A percentile compares a stretch with the other conserved stretches of the same genome.
These are phyloP conservation scores for Clunio marinus DNA, from an alignment of 2,888 invertebrate species.

Conservation along the genomic window DNA sequence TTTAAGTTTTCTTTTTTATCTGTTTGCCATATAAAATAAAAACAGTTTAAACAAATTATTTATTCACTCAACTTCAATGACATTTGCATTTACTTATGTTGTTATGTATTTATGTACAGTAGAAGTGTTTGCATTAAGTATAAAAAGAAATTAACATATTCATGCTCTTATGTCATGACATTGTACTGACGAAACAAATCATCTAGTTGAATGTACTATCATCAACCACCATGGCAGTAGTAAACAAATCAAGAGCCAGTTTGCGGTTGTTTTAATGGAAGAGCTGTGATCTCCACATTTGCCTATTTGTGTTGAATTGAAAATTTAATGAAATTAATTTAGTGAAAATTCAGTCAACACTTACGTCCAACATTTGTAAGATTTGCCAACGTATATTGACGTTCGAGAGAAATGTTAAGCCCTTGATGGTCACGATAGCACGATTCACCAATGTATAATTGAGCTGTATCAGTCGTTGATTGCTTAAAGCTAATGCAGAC, in stretches of 20 bases:
- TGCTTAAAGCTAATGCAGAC: conserved; percentile 50
- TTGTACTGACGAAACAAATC: conserved; percentile 23
- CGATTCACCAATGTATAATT: conserved; percentile 50
- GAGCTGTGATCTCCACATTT: conserved; percentile 43
- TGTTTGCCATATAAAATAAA: conserved; percentile 30
- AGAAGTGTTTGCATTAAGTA: background rate
- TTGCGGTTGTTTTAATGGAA: conserved; percentile 35
- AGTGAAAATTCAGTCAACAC: background rate
- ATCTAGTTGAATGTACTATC: conserved; percentile 1
- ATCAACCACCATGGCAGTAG: conserved; percentile 16
- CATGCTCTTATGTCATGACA: background rate
- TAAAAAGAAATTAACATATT: conserved; percentile 9
- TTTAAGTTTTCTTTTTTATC: too few relatives aligned
- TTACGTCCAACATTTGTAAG: conserved; percentile 49
- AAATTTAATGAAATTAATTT: conserved; percentile 8
- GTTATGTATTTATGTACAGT: conserved; percentile 1
- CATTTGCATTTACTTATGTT: background rate
- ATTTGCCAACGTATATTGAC: conserved; percentile 50
- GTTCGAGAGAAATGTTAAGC: conserved; percentile 46
- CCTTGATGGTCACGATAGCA: conserved; percentile 48
- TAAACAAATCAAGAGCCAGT: conserved; percentile 4
- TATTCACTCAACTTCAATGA: conserved; percentile 2
- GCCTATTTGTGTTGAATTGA: conserved; percentile 39
- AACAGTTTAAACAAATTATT: conserved; percentile 33
- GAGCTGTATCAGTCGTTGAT: conserved; percentile 48